These are phyloP conservation scores for Chironomus riparius DNA, from an alignment of 2,888 invertebrate species.

Conservation along the genomic window DNA sequence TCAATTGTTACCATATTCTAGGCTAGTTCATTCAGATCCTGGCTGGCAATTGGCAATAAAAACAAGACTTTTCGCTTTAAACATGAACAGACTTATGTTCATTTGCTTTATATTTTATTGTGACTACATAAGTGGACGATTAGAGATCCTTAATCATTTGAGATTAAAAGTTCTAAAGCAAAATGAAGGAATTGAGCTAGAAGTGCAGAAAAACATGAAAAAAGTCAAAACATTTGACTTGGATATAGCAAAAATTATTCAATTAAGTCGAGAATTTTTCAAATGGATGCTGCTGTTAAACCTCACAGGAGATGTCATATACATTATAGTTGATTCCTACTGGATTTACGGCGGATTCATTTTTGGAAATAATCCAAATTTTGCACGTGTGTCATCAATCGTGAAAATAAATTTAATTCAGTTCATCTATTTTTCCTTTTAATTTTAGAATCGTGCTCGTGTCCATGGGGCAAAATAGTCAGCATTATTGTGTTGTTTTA, in stretches of 20 bases:
- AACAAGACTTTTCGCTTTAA: not conserved
- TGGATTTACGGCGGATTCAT: slow-evolving; percentile 17
- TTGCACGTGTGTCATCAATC: not conserved
- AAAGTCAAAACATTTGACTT: not conserved
- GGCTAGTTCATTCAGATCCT: not conserved
- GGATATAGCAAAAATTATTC: not conserved
- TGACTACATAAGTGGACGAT: not conserved
- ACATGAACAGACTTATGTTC: not conserved
- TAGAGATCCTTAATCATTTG: not conserved
- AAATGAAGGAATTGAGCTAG: not conserved
- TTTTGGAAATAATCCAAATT: not conserved
- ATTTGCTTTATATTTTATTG: slow-evolving; percentile 7
- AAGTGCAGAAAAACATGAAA: not conserved
- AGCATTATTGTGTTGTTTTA: not conserved
- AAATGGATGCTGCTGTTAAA: slow-evolving; percentile 5
- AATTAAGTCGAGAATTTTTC: not conserved
- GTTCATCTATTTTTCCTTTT: not conserved
- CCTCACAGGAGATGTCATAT: not conserved
- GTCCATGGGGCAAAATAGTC: not conserved
- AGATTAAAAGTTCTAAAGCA: not conserved
- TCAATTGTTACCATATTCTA: too few relatives aligned
- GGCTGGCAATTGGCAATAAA: not conserved
- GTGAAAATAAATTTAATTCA: not conserved
- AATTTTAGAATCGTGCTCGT: not conserved
- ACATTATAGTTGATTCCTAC: not conserved